Percentiles rank a stretch among this genome's conserved stretches.
phyloP scores from a whole-genome alignment of 2,797 vertebrate species.

The Pseudocheirus occidentalis region DNA sequence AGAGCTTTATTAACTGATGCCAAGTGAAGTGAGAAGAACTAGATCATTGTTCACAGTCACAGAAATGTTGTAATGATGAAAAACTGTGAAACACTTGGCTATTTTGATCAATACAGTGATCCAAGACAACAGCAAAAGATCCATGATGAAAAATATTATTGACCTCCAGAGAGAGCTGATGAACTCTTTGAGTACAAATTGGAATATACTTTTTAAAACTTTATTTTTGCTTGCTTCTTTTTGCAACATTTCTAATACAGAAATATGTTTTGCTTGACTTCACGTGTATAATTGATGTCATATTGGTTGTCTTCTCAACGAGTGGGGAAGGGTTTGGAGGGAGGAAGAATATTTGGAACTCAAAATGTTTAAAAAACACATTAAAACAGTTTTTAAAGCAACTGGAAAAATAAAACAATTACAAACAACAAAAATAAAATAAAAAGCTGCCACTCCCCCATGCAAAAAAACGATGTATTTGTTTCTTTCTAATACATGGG shows the following conservation, averaged over 20 bases:
- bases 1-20: too few species aligned
- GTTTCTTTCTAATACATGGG: not conserved
- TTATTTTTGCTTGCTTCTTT: not conserved
- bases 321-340: not conserved
- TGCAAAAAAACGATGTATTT: not conserved
- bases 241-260: not conserved
- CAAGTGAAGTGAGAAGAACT: too few species aligned
- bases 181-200: not conserved
- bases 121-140: too few species aligned
- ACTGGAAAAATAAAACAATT: not conserved
- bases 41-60: too few species aligned
- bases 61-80: too few species aligned
- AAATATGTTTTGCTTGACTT: not conserved
- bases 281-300: not conserved
- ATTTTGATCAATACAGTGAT: too few species aligned
- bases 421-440: not conserved
- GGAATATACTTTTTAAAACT: not conserved
- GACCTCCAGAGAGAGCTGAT: not conserved
- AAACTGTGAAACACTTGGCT: too few species aligned
- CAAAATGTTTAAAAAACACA: not conserved
- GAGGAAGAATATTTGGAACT: not conserved
- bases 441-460: too few species aligned
- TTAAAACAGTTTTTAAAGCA: not conserved
- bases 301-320: not conserved
- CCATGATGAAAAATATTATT: not conserved